phyloP scores from a whole-genome alignment of 2,888 invertebrate species.

The Cybosia mesomella region DNA sequence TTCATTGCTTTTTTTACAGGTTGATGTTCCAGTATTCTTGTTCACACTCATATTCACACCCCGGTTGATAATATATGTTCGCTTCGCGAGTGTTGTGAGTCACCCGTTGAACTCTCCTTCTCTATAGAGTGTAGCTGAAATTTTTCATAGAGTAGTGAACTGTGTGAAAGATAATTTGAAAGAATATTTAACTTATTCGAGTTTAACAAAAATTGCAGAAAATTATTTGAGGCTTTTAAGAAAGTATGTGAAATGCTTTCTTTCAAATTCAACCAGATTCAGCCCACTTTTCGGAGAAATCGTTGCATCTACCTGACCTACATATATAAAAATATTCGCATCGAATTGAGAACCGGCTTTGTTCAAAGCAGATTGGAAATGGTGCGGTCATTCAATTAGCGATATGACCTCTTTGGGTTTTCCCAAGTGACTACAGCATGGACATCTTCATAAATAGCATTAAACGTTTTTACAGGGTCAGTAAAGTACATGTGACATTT shows the following conservation, averaged over 20 bases:
- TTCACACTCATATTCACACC: too few species aligned
- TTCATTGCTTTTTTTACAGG: too few species aligned
- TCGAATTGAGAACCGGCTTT: neutral
- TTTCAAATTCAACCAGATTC: neutral
- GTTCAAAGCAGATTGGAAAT: neutral
- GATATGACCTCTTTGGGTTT: neutral
- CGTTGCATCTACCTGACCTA: neutral
- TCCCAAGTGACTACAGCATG: neutral
- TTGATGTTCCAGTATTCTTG: too few species aligned
- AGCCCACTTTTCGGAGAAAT: neutral
- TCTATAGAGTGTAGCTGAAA: too few species aligned
- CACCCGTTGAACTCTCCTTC: too few species aligned
- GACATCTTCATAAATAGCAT: neutral
- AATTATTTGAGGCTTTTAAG: neutral
- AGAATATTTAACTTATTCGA: neutral
- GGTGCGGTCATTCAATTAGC: neutral
- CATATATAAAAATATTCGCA: neutral
- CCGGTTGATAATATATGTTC: too few species aligned
- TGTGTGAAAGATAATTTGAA: too few species aligned
- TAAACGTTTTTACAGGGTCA: neutral
- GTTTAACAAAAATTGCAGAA: neutral
- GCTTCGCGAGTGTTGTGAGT: too few species aligned
- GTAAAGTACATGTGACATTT: neutral
- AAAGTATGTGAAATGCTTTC: neutral
- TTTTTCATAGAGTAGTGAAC: too few species aligned